Conservation (phyloP, 2,797 vertebrate genomes). For the Chaetodon trifasciatus region DNA sequence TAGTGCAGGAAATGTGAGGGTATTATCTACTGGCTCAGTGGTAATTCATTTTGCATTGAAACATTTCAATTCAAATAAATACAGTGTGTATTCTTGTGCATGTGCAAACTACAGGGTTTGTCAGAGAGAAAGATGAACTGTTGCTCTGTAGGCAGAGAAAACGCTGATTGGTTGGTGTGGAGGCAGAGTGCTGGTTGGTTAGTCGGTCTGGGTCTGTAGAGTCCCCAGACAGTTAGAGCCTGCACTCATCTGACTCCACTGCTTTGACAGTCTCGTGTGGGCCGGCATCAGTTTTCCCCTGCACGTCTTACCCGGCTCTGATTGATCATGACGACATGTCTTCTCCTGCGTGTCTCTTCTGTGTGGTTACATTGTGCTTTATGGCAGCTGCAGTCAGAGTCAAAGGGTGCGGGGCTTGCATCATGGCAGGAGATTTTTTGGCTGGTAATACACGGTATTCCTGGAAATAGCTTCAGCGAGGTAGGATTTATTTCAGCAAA, state of each 20-base stretch:
- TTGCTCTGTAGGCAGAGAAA: constrained; percentile 23
- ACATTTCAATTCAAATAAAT: constrained; percentile 12
- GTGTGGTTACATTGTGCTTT: constrained; percentile 60
- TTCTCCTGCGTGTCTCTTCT: constrained; percentile 53
- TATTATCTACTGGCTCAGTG: background rate
- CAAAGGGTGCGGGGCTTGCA: constrained; percentile 45
- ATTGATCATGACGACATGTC: constrained; percentile 70
- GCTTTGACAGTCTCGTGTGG: constrained; percentile 46
- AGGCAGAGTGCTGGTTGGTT: constrained; percentile 27
- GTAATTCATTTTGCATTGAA: constrained; percentile 10
- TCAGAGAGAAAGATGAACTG: constrained; percentile 38
- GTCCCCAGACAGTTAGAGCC: constrained; percentile 49
- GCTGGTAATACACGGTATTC: constrained; percentile 61
- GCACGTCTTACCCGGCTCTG: constrained; percentile 44
- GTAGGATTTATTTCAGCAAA: constrained; percentile 58
- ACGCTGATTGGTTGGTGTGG: constrained; percentile 38
- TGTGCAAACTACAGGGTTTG: constrained; percentile 14
- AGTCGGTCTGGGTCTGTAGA: constrained; percentile 22
- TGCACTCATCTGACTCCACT: constrained; percentile 48
- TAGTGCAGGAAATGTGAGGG: background rate
- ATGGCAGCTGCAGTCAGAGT: constrained; percentile 67
- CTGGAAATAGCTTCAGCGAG: constrained; percentile 50
- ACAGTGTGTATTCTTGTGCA: background rate
- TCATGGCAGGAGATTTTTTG: constrained; percentile 40
- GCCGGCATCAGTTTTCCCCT: constrained; percentile 54